Conservation (phyloP, 2,888 invertebrate species). For the Macrophya annulata region DNA sequence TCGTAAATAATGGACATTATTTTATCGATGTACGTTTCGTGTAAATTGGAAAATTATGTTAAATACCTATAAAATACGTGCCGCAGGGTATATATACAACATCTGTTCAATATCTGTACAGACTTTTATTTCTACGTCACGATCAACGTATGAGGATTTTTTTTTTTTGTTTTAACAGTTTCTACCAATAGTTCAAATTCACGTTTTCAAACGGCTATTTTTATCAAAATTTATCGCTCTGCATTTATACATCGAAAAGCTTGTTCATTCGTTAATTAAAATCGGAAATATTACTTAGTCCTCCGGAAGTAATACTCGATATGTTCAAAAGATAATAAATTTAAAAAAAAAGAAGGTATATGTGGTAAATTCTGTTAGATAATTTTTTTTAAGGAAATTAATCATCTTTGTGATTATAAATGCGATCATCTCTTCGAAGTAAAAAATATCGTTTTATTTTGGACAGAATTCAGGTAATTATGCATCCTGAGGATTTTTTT, state of each 20-base stretch:
- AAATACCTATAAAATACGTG: constrained; percentile 20
- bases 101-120: not conserved
- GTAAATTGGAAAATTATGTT: constrained; percentile 35
- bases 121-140: not conserved
- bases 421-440: not conserved
- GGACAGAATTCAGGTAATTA: not conserved
- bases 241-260: not conserved
- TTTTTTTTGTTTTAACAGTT: not conserved
- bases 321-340: not conserved
- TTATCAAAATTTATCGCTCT: not conserved
- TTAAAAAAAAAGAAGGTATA: not conserved
- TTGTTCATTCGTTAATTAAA: not conserved
- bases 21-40: constrained; percentile 14
- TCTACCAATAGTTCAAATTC: not conserved
- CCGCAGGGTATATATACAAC: not conserved
- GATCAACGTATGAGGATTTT: not conserved
- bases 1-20: constrained; percentile 1
- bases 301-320: not conserved
- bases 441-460: not conserved
- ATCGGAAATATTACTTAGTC: not conserved
- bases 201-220: not conserved
- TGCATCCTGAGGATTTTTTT: not conserved
- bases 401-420: not conserved
- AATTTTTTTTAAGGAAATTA: not conserved
- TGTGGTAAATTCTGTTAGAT: not conserved